A percentile compares a stretch with the other conserved stretches of the same genome.
These are phyloP conservation scores for Salticus scenicus DNA, from an alignment of 2,888 invertebrate species.

Conservation along the genomic window DNA sequence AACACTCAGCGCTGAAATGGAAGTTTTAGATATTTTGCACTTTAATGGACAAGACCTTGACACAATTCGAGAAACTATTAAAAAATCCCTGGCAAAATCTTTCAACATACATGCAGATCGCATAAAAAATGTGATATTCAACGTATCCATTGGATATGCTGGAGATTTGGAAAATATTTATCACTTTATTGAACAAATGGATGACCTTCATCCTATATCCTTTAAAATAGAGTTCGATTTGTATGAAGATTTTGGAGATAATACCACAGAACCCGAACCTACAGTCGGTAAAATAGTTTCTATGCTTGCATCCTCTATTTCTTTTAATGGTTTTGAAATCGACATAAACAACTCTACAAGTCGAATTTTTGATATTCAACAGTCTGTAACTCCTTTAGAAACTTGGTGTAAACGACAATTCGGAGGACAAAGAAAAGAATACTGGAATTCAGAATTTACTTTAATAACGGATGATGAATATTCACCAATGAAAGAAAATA, in stretches of 20 bases:
- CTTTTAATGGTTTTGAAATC: slow-evolving; percentile 57
- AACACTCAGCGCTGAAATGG: slow-evolving; percentile 38
- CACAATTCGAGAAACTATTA: slow-evolving; percentile 41
- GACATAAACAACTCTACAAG: slow-evolving; percentile 49
- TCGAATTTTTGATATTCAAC: slow-evolving; percentile 61
- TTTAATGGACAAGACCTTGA: slow-evolving; percentile 22
- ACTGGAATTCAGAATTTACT: slow-evolving; percentile 70
- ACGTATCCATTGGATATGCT: slow-evolving; percentile 35
- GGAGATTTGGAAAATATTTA: slow-evolving; percentile 1
- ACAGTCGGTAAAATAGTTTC: slow-evolving; percentile 61
- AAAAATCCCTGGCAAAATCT: slow-evolving; percentile 37
- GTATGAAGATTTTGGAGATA: slow-evolving; percentile 27
- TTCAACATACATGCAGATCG: slow-evolving; percentile 55
- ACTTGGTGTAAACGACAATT: slow-evolving; percentile 47
- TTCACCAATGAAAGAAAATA: background rate
- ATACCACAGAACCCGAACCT: slow-evolving; percentile 39
- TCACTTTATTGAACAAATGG: slow-evolving; percentile 15
- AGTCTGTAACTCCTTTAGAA: slow-evolving; percentile 30
- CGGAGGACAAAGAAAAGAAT: slow-evolving; percentile 31
- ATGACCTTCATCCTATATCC: slow-evolving; percentile 34
- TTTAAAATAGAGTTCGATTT: slow-evolving; percentile 55
- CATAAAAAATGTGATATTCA: slow-evolving; percentile 58
- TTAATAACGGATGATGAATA: slow-evolving; percentile 55
- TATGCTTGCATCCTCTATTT: slow-evolving; percentile 54
- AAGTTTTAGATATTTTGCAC: slow-evolving; percentile 40